These are phyloP conservation scores for Turnix velox DNA, from an alignment of 2,113 vertebrate species.

Conservation along the genomic window DNA sequence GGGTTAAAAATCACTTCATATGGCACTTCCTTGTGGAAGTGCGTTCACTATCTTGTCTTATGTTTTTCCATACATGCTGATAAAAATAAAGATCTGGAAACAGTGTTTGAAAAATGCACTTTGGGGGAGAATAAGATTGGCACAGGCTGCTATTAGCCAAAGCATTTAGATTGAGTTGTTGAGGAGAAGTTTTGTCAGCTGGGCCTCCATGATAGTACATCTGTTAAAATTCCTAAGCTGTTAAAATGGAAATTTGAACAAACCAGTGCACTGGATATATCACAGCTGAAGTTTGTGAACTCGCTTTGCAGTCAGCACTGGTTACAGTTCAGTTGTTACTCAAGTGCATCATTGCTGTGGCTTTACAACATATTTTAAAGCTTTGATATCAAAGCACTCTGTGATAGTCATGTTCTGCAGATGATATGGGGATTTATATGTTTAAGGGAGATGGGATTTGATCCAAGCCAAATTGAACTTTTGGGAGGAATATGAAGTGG, in stretches of 20 bases:
- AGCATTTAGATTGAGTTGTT: background rate
- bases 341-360: slow-evolving; percentile 21
- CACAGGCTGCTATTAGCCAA: background rate
- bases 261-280: background rate
- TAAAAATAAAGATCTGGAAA: background rate
- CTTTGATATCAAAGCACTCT: slow-evolving; percentile 38
- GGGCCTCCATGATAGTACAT: background rate
- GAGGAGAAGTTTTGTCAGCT: background rate
- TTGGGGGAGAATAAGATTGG: background rate
- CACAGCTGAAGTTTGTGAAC: slow-evolving; percentile 51
- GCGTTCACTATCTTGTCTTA: background rate
- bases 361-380: slow-evolving; percentile 49
- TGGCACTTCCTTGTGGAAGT: background rate
- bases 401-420: background rate
- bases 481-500: background rate
- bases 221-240: slow-evolving; percentile 3
- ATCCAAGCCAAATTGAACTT: background rate
- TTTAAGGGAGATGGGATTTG: slow-evolving; percentile 17
- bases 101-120: background rate
- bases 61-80: background rate
- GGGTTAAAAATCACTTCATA: background rate
- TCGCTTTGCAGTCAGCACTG: slow-evolving; percentile 16
- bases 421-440: slow-evolving; percentile 39
- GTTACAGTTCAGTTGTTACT: slow-evolving; percentile 46
- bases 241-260: background rate